Evolutionary conservation across 2,113 vertebrate species (phyloP).

Genomic region (Dipodomys merriami): DNA sequence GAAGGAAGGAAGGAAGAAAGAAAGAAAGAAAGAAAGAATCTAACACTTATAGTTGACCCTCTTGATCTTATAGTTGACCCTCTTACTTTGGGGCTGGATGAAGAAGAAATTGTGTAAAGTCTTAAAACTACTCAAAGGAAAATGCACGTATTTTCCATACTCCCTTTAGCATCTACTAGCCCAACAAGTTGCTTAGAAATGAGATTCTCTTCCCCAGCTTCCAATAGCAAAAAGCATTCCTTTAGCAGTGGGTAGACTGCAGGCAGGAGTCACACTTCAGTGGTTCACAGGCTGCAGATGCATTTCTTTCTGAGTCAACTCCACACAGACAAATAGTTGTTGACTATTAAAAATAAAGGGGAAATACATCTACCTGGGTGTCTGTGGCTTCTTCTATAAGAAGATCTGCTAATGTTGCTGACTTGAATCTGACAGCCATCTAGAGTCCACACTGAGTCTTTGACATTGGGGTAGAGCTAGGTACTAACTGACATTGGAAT

Average conservation of each 20-base stretch:
- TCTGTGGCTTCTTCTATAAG: not conserved
- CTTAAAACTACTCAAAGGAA: not conserved
- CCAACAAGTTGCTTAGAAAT: not conserved
- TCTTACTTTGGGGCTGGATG: not conserved
- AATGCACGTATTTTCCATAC: not conserved
- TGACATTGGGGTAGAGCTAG: not conserved
- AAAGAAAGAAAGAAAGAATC: not conserved
- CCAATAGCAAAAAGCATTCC: not conserved
- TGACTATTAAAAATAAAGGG: not conserved
- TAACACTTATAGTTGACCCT: not conserved
- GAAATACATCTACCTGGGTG: not conserved
- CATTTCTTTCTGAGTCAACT: not conserved
- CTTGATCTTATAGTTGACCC: not conserved
- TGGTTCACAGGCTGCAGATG: not conserved
- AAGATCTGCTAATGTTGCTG: not conserved
- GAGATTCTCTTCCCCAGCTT: not conserved
- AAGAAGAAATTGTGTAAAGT: constrained; percentile 26
- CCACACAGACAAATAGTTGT: not conserved
- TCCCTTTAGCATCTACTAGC: not conserved
- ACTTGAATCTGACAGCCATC: not conserved
- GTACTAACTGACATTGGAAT: not conserved
- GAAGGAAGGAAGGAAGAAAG: not conserved
- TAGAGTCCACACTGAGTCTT: not conserved
- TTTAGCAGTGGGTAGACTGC: not conserved
- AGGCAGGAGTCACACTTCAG: not conserved